Base-by-base conservation (phyloP, 2,888 invertebrate genomes). In the Drosophila tripunctata region DNA sequence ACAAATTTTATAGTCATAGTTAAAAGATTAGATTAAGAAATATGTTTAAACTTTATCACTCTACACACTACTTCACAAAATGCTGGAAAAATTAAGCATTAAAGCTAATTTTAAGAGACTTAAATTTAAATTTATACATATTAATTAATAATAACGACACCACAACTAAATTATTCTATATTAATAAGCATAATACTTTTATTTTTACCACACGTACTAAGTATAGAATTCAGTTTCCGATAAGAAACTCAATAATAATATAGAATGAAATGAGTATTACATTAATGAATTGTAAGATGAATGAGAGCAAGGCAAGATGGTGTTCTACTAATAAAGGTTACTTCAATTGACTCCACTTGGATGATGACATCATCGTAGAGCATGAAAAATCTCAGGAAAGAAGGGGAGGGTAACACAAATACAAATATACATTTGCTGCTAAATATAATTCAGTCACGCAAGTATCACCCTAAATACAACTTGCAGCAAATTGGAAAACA, bases 361-460 rank as follows among this genome's bases (percentile, higher is more conserved):
- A n/a, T 8, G 8, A 75, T 73, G 72, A 73, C 73, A 66, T 73
- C 73, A 73, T 61, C 76, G 24, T 14, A n/a, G n/a, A n/a, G 21
- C 17, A 51, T 38, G 54, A 17, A 58, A 31, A 50, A 63, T 36
- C 57, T 54, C 45, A 33, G 36, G n/a, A 7, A 36, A 38, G 3
- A 24, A 76, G 72, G 52, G 55, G 36, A 44, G 38, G 54, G n/a
- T 21, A 62, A 45, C 22, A 30, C 50, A 38, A 36, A 43, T 22
- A 55, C 19, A 56, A 21, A 56, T 22, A 17, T 12, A 67, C 33
- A 47, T 12, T 33, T 64, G 40, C 52, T 60, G 58, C 41, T 38
- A 71, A 66, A 72, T 71, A 50, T 51, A 50, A 38, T 61, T 31
- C 15, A 40, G 67, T 72, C 67, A 73, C 73, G 66, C 77, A 24